These are phyloP conservation scores for Microtus richardsoni DNA, from an alignment of 2,113 vertebrate species.

Conservation along the genomic window DNA sequence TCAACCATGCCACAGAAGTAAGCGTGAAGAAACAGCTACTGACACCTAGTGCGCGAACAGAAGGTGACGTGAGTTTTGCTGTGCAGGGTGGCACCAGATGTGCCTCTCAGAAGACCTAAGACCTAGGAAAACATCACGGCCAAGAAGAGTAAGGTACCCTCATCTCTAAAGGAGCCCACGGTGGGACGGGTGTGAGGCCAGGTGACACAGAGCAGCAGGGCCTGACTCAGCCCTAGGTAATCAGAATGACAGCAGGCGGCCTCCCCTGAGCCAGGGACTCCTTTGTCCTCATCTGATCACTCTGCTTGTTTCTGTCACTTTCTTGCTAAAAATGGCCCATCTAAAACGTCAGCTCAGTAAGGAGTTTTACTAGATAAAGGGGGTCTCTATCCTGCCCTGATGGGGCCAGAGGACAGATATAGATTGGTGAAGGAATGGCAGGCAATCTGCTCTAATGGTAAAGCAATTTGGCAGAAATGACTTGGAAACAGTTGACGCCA, in stretches of 20 bases:
- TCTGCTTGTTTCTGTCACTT: constrained; percentile 38
- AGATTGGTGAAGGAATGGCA: neutral
- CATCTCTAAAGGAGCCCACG: neutral
- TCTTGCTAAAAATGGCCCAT: constrained; percentile 1
- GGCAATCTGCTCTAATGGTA: neutral
- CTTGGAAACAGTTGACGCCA: neutral
- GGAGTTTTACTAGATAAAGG: constrained; percentile 42
- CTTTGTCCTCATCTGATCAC: neutral
- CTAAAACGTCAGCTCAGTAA: constrained; percentile 33
- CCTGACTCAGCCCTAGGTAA: neutral
- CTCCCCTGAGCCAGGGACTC: neutral
- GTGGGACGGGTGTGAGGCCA: neutral
- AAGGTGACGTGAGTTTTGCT: neutral
- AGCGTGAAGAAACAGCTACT: neutral
- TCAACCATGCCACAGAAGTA: neutral
- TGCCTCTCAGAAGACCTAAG: constrained; percentile 24
- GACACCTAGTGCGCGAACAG: neutral
- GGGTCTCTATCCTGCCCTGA: neutral
- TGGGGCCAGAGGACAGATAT: constrained; percentile 3
- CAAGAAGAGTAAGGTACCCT: neutral
- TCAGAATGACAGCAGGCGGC: neutral
- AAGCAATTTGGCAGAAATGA: constrained; percentile 23
- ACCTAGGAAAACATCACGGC: neutral
- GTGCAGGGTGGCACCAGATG: neutral
- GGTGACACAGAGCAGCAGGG: neutral